phyloP scores from a whole-genome alignment of 2,888 invertebrate species.

The Zonitis immaculata region DNA sequence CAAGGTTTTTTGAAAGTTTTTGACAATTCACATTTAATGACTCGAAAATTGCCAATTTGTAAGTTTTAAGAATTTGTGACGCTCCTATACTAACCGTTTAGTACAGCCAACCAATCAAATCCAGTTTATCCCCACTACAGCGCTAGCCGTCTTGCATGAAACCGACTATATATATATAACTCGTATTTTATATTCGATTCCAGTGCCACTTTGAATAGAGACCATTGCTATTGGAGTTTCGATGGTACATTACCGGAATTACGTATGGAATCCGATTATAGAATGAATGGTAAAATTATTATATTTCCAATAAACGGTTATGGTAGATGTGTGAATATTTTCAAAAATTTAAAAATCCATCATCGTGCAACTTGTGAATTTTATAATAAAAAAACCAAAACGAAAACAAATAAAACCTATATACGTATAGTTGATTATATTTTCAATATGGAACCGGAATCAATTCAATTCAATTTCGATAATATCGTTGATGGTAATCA shows the following conservation, averaged over 20 bases:
- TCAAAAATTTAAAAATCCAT: conserved; percentile 37
- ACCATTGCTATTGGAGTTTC: conserved; percentile 50
- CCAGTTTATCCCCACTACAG: too few relatives aligned
- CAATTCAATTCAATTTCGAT: conserved; percentile 30
- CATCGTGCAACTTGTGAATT: conserved; percentile 29
- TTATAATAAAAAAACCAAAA: conserved; percentile 29
- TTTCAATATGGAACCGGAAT: conserved; percentile 57
- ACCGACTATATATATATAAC: too few relatives aligned
- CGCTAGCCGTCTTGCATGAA: too few relatives aligned
- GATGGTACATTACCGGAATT: conserved; percentile 53
- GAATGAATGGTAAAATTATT: conserved; percentile 61
- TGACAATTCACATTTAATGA: too few relatives aligned
- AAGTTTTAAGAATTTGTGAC: too few relatives aligned
- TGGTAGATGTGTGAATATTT: conserved; percentile 62
- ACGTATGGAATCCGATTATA: conserved; percentile 63
- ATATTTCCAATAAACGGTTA: conserved; percentile 63
- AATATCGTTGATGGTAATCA: conserved; percentile 34
- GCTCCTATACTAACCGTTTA: too few relatives aligned
- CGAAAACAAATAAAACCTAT: conserved; percentile 23
- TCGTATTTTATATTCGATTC: too few relatives aligned
- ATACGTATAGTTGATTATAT: conserved; percentile 31
- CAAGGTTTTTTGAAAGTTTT: too few relatives aligned
- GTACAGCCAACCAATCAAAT: too few relatives aligned
- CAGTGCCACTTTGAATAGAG: conserved; percentile 51
- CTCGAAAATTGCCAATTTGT: too few relatives aligned